A percentile compares a stretch with the other conserved stretches of the same genome.
Evolutionary conservation across 2,113 vertebrate species (phyloP).

Genomic region (Paradisaea rubra): DNA sequence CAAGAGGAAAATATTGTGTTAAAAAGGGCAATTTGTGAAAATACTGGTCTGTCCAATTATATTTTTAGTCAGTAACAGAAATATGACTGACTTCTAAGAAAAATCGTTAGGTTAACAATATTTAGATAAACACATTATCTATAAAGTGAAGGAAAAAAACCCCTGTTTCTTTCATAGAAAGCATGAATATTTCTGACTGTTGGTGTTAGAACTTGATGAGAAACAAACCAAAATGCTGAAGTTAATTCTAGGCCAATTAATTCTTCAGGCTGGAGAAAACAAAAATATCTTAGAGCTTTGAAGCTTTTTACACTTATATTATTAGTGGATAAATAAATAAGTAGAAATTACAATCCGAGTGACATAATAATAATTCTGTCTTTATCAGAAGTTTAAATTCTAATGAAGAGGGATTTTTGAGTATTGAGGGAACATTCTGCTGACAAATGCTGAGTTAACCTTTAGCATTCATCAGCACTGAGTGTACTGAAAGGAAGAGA

Average conservation of each 20-base stretch:
- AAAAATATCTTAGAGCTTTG: not conserved
- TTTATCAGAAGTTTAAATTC: not conserved
- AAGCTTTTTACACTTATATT: not conserved
- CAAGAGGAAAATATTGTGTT: not conserved
- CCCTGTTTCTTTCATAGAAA: not conserved
- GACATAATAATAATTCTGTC: not conserved
- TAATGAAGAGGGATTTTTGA: not conserved
- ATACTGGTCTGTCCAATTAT: not conserved
- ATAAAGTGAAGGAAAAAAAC: not conserved
- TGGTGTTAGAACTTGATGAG: not conserved
- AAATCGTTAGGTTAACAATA: not conserved
- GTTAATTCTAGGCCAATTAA: not conserved
- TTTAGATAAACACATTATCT: not conserved
- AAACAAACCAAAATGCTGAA: not conserved
- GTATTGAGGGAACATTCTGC: rapidly evolving
- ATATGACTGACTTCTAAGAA: not conserved
- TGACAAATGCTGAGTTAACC: not conserved
- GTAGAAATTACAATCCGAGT: not conserved
- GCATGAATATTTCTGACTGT: not conserved
- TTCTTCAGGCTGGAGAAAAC: not conserved
- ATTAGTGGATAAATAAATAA: not conserved
- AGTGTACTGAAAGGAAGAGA: not conserved
- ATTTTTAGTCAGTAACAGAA: not conserved
- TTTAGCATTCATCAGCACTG: not conserved
- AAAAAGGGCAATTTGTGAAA: not conserved